Percentiles rank a stretch among this genome's conserved stretches.
phyloP scores from a whole-genome alignment of 2,888 invertebrate genomes.

The Drosophila suboccidentalis region DNA sequence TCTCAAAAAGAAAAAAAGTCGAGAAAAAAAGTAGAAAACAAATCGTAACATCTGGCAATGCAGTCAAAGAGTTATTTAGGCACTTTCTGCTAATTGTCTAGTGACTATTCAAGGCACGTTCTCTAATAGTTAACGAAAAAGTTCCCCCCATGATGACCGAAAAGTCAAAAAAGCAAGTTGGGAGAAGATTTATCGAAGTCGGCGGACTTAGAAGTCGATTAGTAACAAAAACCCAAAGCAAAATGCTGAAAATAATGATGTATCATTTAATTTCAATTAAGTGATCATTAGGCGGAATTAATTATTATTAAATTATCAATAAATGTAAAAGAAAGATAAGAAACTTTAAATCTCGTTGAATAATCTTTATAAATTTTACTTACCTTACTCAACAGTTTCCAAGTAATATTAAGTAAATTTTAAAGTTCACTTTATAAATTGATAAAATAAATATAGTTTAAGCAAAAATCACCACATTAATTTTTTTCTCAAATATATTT shows the following conservation, averaged over 20 bases:
- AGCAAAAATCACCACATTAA: neutral
- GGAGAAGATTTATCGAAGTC: neutral
- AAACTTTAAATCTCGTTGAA: neutral
- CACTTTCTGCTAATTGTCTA: conserved; percentile 21
- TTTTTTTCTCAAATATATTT: too few species aligned
- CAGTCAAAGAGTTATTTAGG: conserved; percentile 12
- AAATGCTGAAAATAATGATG: conserved; percentile 25
- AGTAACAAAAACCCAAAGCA: conserved; percentile 11
- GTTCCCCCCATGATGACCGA: conserved; percentile 26
- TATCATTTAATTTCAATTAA: conserved; percentile 28
- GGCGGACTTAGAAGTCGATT: conserved; percentile 19
- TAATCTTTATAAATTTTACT: conserved; percentile 1
- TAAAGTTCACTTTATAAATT: neutral
- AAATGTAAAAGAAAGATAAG: neutral
- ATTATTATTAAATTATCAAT: neutral
- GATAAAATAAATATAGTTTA: neutral
- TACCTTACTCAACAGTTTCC: conserved; percentile 15
- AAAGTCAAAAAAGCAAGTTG: neutral
- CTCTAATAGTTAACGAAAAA: conserved; percentile 22
- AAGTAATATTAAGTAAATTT: neutral
- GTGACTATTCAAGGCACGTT: conserved; percentile 18
- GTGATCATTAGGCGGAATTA: conserved; percentile 16
- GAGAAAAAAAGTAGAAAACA: neutral
- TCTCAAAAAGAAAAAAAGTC: conserved; percentile 7
- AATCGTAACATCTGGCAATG: conserved; percentile 16